A percentile compares a stretch with the other conserved stretches of the same genome.
These are phyloP conservation scores for Okapia johnstoni DNA, from an alignment of 2,113 vertebrate genomes.

Conservation along the genomic window DNA sequence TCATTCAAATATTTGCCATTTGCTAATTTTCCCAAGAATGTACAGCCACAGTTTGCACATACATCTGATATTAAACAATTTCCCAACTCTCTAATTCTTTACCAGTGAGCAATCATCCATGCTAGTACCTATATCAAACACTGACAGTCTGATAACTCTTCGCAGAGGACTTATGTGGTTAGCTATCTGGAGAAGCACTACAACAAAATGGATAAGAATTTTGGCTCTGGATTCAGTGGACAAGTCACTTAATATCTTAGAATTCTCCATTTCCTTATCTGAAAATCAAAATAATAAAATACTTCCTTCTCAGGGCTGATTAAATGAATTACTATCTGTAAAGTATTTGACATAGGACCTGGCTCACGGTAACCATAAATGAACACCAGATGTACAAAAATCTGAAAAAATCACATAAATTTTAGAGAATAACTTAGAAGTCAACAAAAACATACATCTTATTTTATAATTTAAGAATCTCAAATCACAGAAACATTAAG, in stretches of 20 bases:
- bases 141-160: neutral
- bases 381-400: neutral
- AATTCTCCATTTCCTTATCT: neutral
- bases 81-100: neutral
- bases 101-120: neutral
- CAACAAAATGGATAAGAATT: neutral
- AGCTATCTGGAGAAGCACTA: neutral
- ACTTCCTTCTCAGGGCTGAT: neutral
- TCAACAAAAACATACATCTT: neutral
- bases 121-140: neutral
- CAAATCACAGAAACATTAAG: neutral
- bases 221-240: neutral
- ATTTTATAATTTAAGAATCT: neutral
- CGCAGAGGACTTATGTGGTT: neutral
- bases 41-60: neutral
- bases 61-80: neutral
- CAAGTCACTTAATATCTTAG: neutral
- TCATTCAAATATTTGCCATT: slow-evolving; percentile 7
- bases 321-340: neutral
- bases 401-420: neutral
- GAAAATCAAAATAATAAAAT: slow-evolving; percentile 35
- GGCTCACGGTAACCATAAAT: neutral
- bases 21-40: neutral
- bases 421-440: neutral
- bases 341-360: neutral